phyloP scores from a whole-genome alignment of 1,140 invertebrate species.

The Heliconius hewitsoni region DNA sequence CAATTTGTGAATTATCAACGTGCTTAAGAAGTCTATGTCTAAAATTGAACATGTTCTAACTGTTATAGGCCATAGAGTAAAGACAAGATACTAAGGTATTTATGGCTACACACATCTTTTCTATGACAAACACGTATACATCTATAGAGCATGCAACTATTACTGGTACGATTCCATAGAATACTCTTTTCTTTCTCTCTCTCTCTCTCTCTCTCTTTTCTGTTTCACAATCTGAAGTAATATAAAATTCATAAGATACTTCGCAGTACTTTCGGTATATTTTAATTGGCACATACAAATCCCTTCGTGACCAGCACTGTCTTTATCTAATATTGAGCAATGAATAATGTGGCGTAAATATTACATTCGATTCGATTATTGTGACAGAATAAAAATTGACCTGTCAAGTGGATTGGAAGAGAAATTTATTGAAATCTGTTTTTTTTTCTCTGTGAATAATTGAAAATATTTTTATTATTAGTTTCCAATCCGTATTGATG shows the following conservation, averaged over 20 bases:
- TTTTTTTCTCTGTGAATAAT: not conserved
- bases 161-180: slow-evolving; percentile 42
- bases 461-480: not conserved
- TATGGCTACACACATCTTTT: slow-evolving; percentile 67
- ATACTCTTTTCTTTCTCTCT: slow-evolving; percentile 15
- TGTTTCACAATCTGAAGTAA: slow-evolving; percentile 33
- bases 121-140: slow-evolving; percentile 69
- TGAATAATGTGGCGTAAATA: slow-evolving; percentile 21
- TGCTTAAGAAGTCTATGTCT: slow-evolving; percentile 51
- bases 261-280: slow-evolving; percentile 42
- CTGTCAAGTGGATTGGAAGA: not conserved
- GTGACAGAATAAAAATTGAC: slow-evolving; percentile 9
- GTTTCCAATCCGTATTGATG: not conserved
- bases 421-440: not conserved
- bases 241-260: slow-evolving; percentile 64
- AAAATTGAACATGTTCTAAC: slow-evolving; percentile 49
- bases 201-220: slow-evolving; percentile 12
- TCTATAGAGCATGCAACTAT: slow-evolving; percentile 71
- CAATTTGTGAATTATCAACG: slow-evolving; percentile 34
- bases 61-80: slow-evolving; percentile 59
- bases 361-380: slow-evolving; percentile 6
- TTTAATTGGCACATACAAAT: slow-evolving; percentile 60
- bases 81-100: slow-evolving; percentile 53
- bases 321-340: slow-evolving; percentile 54
- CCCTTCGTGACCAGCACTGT: slow-evolving; percentile 56